phyloP scores from a whole-genome alignment of 2,888 invertebrate genomes.

The Polydrusus cervinus region DNA sequence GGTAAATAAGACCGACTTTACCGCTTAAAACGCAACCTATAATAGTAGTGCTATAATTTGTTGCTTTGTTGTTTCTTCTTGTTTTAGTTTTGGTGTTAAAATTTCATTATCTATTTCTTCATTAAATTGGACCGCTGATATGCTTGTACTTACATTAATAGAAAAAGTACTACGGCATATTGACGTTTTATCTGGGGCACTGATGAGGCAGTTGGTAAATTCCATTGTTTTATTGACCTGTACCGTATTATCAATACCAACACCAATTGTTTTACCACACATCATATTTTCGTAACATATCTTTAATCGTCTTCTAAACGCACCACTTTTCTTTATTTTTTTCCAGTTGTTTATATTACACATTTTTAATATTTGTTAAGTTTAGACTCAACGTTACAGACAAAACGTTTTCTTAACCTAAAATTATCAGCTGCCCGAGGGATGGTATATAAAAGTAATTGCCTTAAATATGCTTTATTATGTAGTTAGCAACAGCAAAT shows the following conservation, averaged over 20 bases:
- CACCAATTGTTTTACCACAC: constrained; percentile 9
- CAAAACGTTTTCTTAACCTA: too few relatives aligned
- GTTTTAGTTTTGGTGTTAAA: too few relatives aligned
- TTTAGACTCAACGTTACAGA: too few relatives aligned
- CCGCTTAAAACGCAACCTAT: too few relatives aligned
- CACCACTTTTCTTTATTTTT: constrained; percentile 28
- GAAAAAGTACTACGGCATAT: neutral
- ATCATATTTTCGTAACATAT: constrained; percentile 24
- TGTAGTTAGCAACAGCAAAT: constrained; percentile 1
- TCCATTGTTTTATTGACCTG: neutral
- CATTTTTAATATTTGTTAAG: too few relatives aligned
- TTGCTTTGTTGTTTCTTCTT: too few relatives aligned
- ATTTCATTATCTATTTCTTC: constrained; percentile 1
- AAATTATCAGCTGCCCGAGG: neutral
- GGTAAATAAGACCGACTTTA: too few relatives aligned
- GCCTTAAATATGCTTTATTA: constrained; percentile 5
- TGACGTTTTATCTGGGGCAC: neutral
- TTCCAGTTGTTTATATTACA: neutral
- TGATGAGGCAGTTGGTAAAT: neutral
- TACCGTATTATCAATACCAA: neutral
- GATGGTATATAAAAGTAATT: neutral
- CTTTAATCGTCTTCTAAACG: constrained; percentile 17
- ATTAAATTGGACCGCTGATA: neutral
- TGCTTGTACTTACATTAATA: too few relatives aligned
- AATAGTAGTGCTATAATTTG: too few relatives aligned